Evolutionary conservation across 53 echinoderm and acorn worm species (phyloP).

Genomic region (Echinometra lucunter): DNA sequence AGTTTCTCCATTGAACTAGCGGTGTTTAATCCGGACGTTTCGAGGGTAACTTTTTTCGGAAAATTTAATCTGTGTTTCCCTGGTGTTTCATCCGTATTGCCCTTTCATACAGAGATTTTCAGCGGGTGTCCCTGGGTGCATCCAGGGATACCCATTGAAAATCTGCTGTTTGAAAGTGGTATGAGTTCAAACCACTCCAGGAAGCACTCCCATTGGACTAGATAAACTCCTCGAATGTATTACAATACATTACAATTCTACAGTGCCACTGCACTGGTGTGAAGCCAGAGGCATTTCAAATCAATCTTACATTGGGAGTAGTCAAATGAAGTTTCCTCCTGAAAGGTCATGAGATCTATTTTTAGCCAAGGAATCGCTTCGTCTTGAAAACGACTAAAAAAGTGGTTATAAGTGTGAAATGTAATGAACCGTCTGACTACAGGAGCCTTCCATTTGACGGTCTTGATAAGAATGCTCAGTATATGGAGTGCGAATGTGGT

Average conservation of each 20-base stretch:
- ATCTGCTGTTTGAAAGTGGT: too few relatives aligned
- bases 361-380: background rate
- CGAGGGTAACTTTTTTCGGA: too few relatives aligned
- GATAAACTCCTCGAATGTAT: background rate
- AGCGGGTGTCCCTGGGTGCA: too few relatives aligned
- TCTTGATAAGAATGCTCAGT: background rate
- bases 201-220: background rate
- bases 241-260: background rate
- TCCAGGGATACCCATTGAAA: too few relatives aligned
- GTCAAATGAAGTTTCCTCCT: background rate
- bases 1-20: too few relatives aligned
- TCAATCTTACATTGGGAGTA: constrained; percentile 4
- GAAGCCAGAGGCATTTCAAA: background rate
- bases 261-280: background rate
- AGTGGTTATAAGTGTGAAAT: constrained; percentile 27
- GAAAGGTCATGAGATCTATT: constrained; percentile 27
- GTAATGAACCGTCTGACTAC: background rate
- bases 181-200: background rate
- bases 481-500: background rate
- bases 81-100: too few relatives aligned
- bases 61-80: too few relatives aligned
- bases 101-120: too few relatives aligned
- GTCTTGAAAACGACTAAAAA: constrained; percentile 17
- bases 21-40: too few relatives aligned
- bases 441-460: background rate